Evolutionary conservation across 2,888 invertebrate species (phyloP).

Genomic region (Patella caerulea): DNA sequence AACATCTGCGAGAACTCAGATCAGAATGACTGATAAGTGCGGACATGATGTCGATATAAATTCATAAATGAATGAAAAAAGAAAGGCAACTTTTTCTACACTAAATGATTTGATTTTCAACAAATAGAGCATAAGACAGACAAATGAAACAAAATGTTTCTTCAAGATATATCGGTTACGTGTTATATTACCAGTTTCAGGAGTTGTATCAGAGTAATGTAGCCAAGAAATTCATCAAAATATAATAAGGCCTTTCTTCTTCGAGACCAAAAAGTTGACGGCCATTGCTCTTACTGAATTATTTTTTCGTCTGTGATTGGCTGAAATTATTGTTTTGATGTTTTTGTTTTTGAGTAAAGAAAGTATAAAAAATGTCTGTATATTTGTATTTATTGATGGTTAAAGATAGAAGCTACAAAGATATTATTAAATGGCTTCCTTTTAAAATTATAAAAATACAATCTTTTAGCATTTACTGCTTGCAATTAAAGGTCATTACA

Average conservation of each 20-base stretch:
- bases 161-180: background rate
- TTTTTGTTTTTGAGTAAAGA: background rate
- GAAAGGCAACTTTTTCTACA: background rate
- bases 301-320: background rate
- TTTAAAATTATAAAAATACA: too few species aligned
- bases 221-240: background rate
- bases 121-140: too few species aligned
- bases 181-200: background rate
- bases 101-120: too few species aligned
- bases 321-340: background rate
- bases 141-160: background rate
- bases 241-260: background rate
- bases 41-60: background rate
- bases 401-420: too few species aligned
- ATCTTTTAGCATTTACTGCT: too few species aligned
- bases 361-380: too few species aligned
- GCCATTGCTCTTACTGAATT: background rate
- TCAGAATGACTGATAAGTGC: too few species aligned
- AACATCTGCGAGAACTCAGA: too few species aligned
- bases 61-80: background rate
- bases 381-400: too few species aligned
- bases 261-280: constrained; percentile 5
- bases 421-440: too few species aligned
- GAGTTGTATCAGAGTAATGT: too few species aligned
- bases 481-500: too few species aligned